Evolutionary conservation across 2,113 vertebrate genomes (phyloP), one percentile per base, ranked within the genome.

Genomic region (Symphodus melops): DNA sequence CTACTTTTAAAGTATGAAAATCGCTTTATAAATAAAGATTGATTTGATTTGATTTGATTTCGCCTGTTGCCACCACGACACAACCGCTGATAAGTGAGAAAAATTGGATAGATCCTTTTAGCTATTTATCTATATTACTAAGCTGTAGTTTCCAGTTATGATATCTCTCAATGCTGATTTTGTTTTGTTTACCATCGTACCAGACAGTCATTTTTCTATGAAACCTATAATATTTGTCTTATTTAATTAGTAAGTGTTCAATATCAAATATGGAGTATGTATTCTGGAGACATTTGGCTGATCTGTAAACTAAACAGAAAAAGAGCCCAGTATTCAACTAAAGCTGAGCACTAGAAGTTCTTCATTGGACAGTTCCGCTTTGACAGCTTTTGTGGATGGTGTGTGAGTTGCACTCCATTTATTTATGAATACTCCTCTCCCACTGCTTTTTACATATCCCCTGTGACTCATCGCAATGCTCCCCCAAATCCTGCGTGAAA

Each of bases 401-500:
- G 80, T 28, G 49, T 56, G 46, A 79, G 58, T 80, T 81, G 58
- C 55, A 82, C 82, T 82, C 62, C 70, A 58, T 84, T 68, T 77
- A 85, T 88, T 83, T 77, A 77, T 82, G 84, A 88, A 81, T 64
- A 75, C 56, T 77, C 36, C 58, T 28, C 67, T 85, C 82, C 54
- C 60, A 60, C 72, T 86, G 66, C 78, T 79, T 78, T 82, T 68
- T 88, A 33, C 66, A 71, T 72, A 71, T 79, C 68, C 77, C 75
- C 48, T 75, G 68, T 90, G 88, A 85, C 73, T 92, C 89, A 91
- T 80, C 25, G 9, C 67, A 88, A 70, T 57, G 59, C 74, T 80
- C 64, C 80, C 80, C 63, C 62, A 88, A 86, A 84, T 86, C 72
- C 83, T 80, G 82, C 81, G 73, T 89, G 82, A 88, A 87, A 90